Base-by-base conservation (phyloP, 2,113 vertebrate species). In the Callionymus lyra region DNA sequence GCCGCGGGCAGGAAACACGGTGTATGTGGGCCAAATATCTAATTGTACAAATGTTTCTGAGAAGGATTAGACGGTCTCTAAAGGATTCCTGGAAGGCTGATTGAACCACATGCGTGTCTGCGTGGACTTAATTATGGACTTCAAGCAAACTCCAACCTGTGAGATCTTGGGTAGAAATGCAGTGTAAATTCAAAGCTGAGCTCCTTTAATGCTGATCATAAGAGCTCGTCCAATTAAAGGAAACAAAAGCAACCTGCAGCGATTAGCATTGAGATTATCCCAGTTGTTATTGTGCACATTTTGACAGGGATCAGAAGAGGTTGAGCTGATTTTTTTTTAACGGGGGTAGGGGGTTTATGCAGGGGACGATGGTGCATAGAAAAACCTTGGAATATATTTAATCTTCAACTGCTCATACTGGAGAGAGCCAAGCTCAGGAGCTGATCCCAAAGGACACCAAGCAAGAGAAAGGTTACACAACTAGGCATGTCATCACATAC, bases 1-100 rank as follows among this genome's bases (percentile, higher is more conserved):
- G 42, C 51, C 6, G 50, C 21, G 21, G 21, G 21, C 21, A 27
- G 57, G 53, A 45, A 63, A 51, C 51, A 35, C 10, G 10, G 27
- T 39, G 41, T 39, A 40, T 64, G 65, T 50, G 54, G 72, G 65
- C 59, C 63, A 66, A 72, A 72, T 70, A 58, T 66, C 70, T 68
- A 75, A 73, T 77, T 66, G 62, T 46, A 46, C 37, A 68, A 59
- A 66, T 52, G 48, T 80, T 75, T 77, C 58, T 73, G 60, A 47
- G 53, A 47, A 65, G 66, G 77, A 73, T 73, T 65, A 71, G 47
- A 65, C 50, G 6, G 44, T 70, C 63, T 70, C 60, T 34, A 36
- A 67, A 69, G 69, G 54, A 54, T 66, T 67, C 49, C 43, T 68
- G 53, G 53, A 68, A 61, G 54, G 56, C 60, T 19, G 17, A 50